Conservation (phyloP, 2,113 vertebrate species). For the Ptyas mucosa region DNA sequence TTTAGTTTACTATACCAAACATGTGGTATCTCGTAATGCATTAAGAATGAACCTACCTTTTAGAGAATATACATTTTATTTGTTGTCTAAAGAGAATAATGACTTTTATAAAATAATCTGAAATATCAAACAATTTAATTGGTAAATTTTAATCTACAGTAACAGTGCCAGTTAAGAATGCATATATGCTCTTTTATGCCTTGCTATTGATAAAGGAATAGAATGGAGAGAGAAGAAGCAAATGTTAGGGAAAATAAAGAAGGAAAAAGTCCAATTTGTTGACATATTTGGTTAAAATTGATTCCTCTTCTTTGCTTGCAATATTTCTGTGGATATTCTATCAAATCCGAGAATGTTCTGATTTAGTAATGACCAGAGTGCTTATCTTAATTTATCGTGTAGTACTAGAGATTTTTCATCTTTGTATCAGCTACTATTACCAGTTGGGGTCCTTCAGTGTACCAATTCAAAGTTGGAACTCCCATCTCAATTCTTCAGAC, state of each 20-base stretch:
- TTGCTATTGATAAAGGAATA: not conserved
- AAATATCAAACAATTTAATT: not conserved
- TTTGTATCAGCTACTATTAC: not conserved
- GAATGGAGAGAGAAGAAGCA: not conserved
- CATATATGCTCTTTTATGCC: not conserved
- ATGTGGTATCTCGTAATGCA: not conserved
- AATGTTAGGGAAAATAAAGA: not conserved
- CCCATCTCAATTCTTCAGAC: not conserved
- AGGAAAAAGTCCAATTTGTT: not conserved
- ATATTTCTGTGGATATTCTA: not conserved
- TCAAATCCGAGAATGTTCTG: not conserved
- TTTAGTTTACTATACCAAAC: not conserved
- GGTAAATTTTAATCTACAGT: not conserved
- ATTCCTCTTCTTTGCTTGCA: not conserved
- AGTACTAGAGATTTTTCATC: not conserved
- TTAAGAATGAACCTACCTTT: not conserved
- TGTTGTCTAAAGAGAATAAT: not conserved
- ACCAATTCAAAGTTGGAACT: not conserved
- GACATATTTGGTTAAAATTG: not conserved
- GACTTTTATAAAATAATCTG: not conserved
- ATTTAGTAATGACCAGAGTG: not conserved
- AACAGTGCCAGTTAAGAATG: not conserved
- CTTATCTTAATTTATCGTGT: not conserved
- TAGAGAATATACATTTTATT: not conserved
- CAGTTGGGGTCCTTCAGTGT: not conserved